Base-by-base conservation (phyloP, 2,888 invertebrate species). In the Clivina fossor region DNA sequence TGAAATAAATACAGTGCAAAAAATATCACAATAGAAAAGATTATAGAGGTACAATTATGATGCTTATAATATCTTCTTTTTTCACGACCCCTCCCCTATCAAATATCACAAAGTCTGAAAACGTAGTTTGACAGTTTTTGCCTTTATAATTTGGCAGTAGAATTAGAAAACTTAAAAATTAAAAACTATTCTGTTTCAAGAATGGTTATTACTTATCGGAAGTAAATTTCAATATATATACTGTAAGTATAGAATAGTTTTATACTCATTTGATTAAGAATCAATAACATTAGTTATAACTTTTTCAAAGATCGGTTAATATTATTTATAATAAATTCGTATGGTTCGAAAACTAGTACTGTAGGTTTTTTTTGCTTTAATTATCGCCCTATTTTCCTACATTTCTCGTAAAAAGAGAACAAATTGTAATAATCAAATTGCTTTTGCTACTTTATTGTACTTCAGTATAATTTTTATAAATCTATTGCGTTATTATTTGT, bases 21-120 rank as follows among this genome's bases (percentile, higher is more conserved):
- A 55, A 55, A 55, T 55, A 55, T 55, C 55, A 55, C 55, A 55
- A 55, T 55, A 30, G 46, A 55, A 37, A 43, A 49, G 49, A 49
- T 38, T 37, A 38, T 48, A 35, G 47, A 35, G 47, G 35, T 35
- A 35, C 35, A n/a, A 48, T 13, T 24, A 48, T 19, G 44, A 44
- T 32, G n/a, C n/a, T n/a, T n/a, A n/a, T n/a, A n/a, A 32, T 20
- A 47, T 47, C 13, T 8, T 32, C 32, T 33, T 33, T 28, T 40
- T 50, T 40, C 16, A 16, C 33, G 40, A 30, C 33, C 33, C 13
- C 33, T 40, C 50, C 50, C 35, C 50, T 50, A 50, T 41, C 20
- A 35, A 50, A 50, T 50, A 50, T 50, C 50, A 50, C 50, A 50
- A 50, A 50, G 50, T 50, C 41, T 41, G 50, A 50, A n/a, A 50